Evolutionary conservation across 2,113 vertebrate species (phyloP), one percentile per base, ranked within the genome.

Genomic region (Oryzias javanicus): DNA sequence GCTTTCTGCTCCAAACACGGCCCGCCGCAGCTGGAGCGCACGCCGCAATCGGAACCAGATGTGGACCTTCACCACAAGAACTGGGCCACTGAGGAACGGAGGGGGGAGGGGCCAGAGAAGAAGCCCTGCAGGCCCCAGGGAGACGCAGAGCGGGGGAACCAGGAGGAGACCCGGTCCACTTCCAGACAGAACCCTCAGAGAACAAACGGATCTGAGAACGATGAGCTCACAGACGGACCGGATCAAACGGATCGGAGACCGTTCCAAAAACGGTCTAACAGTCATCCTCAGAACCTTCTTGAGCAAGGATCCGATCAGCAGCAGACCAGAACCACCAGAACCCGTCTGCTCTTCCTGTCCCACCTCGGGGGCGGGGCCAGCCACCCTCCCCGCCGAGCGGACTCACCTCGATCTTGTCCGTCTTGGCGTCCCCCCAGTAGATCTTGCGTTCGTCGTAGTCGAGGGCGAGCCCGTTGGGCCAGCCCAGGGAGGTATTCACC

Each of bases 341-440:
- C 29, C 29, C 1, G 7, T 35, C 29, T 10, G 8, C 3, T 12
- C 2, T 35, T 35, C 10, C 35, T 3, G 10, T 35, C 35, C 10
- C 35, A 35, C 35, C 6, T 35, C 10, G 29, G 29, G 7, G 29
- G 29, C 29, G 7, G 29, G 8, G 29, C 29, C 29, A 35, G 25
- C 1, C 25, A 27, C 6, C 29, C 22, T 22, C 22, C 52, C 17
- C 0, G 12, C 13, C 14, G n/a, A 24, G 24, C 13, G 20, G 35
- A 40, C 4, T 69, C 76, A 91, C 90, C 90, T 91, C 89, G 0
- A 91, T 91, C 92, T 86, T 95, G 84, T 99, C 96, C 0, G 95
- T 98, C 91, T 97, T 99, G 75, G 97, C 97, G 76, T 98, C 97
- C 49, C 97, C 97, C 97, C 97, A 99, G 89, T 99, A 99, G 79